These are phyloP conservation scores for Tolmerus cingulatus DNA, from an alignment of 2,888 invertebrate species.

Conservation along the genomic window DNA sequence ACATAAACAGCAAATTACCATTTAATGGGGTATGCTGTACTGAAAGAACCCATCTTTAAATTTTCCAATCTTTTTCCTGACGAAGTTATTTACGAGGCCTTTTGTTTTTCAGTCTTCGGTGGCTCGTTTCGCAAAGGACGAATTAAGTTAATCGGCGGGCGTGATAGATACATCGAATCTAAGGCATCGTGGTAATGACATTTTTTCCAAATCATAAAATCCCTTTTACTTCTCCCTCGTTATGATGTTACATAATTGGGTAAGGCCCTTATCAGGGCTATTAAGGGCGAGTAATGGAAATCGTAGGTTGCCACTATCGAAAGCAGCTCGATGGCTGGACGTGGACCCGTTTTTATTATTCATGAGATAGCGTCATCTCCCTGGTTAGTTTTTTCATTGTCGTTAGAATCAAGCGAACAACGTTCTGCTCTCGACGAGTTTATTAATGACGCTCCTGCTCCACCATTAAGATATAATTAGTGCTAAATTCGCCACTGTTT, in stretches of 20 bases:
- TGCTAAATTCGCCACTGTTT: background rate
- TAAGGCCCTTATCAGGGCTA: background rate
- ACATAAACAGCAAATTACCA: background rate
- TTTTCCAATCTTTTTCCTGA: background rate
- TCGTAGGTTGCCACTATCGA: background rate
- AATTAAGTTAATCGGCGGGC: background rate
- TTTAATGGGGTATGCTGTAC: background rate
- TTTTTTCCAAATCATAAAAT: background rate
- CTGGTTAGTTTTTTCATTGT: background rate
- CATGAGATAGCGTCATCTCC: background rate
- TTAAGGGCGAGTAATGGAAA: slow-evolving; percentile 1
- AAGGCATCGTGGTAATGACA: background rate
- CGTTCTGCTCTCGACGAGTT: background rate
- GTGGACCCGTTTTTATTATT: background rate
- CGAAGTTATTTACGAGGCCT: background rate
- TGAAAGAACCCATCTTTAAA: background rate
- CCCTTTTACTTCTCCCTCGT: background rate
- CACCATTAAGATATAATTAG: slow-evolving; percentile 18
- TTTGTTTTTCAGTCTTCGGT: background rate
- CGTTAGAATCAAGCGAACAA: background rate
- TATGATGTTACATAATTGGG: background rate
- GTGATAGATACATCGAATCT: background rate
- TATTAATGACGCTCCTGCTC: background rate
- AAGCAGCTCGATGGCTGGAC: background rate
- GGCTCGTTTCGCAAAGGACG: background rate